phyloP scores from a whole-genome alignment of 2,888 invertebrate genomes.

The Yponomeuta cagnagella region DNA sequence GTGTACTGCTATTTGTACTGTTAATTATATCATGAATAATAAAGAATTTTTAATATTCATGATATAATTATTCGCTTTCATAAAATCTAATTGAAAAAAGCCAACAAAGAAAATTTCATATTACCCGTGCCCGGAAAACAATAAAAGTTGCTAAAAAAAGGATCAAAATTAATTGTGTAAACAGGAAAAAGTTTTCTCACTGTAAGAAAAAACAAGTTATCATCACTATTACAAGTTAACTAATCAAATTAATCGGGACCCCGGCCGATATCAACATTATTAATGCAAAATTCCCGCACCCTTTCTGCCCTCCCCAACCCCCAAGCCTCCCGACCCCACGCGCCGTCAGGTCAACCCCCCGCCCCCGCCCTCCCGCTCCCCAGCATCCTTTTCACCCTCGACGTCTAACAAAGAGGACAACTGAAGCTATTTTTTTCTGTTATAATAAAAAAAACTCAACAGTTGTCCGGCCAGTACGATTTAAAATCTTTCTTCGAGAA shows the following conservation, averaged over 20 bases:
- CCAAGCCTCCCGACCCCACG: constrained; percentile 18
- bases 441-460: constrained; percentile 11
- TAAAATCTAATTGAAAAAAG: no score
- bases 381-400: constrained; percentile 32
- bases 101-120: no score
- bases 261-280: constrained; percentile 72
- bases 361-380: constrained; percentile 28
- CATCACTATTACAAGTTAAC: constrained; percentile 33
- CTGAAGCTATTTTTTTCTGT: constrained; percentile 22
- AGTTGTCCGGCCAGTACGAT: constrained; percentile 10
- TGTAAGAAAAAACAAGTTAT: constrained; percentile 23
- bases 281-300: constrained; percentile 64
- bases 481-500: background rate
- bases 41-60: no score
- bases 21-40: no score
- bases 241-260: constrained; percentile 72
- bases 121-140: no score
- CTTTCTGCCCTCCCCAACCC: constrained; percentile 29
- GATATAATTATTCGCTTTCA: no score
- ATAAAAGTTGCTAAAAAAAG: background rate
- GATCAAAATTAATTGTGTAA: background rate
- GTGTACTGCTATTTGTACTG: no score
- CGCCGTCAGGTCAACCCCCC: constrained; percentile 19
- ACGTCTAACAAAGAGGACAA: constrained; percentile 50
- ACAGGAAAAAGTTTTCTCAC: background rate